Percentiles rank a stretch among this genome's conserved stretches.
phyloP scores from a whole-genome alignment of 2,888 invertebrate species.

The Brenthis daphne region DNA sequence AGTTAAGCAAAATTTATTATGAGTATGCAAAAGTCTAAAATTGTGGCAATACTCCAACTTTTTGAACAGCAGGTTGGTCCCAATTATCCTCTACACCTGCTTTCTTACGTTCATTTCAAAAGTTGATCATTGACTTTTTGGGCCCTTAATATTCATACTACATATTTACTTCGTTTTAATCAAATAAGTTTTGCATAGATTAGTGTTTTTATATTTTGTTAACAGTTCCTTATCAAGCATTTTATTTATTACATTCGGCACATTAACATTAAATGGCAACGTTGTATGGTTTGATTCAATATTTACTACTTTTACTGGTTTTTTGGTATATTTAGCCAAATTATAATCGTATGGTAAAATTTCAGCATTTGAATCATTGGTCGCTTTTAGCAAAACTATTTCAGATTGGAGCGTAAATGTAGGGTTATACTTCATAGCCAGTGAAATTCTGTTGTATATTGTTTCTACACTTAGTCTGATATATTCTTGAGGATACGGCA shows the following conservation, averaged over 20 bases:
- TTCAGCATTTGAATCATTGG: background rate
- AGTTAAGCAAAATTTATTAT: too few relatives aligned
- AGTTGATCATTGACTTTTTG: background rate
- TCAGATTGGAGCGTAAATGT: background rate
- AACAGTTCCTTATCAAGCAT: background rate
- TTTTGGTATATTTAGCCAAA: slow-evolving; percentile 2
- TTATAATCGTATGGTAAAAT: slow-evolving; percentile 8
- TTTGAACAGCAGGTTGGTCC: too few relatives aligned
- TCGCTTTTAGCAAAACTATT: slow-evolving; percentile 4
- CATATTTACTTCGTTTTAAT: background rate
- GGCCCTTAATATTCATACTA: background rate
- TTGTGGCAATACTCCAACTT: too few relatives aligned
- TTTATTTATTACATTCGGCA: background rate
- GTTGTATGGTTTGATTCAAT: slow-evolving; percentile 1
- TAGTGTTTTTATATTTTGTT: slow-evolving; percentile 1
- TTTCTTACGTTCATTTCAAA: background rate
- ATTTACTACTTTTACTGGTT: background rate
- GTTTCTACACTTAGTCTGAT: slow-evolving; percentile 2
- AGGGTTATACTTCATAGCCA: background rate
- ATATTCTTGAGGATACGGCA: slow-evolving; percentile 8
- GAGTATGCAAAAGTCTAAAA: too few relatives aligned
- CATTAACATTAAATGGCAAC: background rate
- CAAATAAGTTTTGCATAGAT: background rate
- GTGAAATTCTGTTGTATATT: background rate
- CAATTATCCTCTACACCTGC: background rate